These are phyloP conservation scores for Henicopernis longicauda DNA, from an alignment of 2,113 vertebrate genomes.

Conservation along the genomic window DNA sequence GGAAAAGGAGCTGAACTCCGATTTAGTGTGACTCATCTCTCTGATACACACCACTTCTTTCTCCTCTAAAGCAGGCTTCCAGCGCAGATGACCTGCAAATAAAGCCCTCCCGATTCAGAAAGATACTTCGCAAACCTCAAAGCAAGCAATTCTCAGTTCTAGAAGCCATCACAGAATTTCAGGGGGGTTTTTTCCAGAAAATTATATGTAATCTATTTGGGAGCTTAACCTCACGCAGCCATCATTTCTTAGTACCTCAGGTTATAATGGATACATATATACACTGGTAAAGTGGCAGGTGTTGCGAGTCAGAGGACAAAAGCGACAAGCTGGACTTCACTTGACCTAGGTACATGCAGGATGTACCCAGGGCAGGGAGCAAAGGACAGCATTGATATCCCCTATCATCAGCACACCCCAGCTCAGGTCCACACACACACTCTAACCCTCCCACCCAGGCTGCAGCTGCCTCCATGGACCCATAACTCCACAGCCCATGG, in stretches of 20 bases:
- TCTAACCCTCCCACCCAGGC: not conserved
- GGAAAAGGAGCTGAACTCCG: not conserved
- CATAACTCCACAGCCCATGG: rapidly evolving
- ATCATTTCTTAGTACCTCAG: not conserved
- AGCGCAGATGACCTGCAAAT: not conserved
- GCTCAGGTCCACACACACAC: rapidly evolving
- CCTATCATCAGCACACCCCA: not conserved
- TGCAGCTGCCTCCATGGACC: not conserved
- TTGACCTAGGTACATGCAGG: not conserved
- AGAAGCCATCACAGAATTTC: not conserved
- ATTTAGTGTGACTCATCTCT: not conserved
- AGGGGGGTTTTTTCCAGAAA: not conserved
- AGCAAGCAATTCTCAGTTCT: not conserved
- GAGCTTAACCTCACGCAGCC: not conserved
- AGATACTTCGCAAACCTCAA: not conserved
- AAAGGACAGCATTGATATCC: not conserved
- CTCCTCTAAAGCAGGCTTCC: not conserved
- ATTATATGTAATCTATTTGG: not conserved
- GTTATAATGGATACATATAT: not conserved
- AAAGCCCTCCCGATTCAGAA: not conserved
- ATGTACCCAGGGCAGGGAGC: not conserved
- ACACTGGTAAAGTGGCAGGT: not conserved
- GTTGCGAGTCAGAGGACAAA: not conserved
- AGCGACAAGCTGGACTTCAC: not conserved
- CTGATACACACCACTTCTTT: not conserved